phyloP scores from a whole-genome alignment of 2,888 invertebrate genomes.

The Aricia artaxerxes region DNA sequence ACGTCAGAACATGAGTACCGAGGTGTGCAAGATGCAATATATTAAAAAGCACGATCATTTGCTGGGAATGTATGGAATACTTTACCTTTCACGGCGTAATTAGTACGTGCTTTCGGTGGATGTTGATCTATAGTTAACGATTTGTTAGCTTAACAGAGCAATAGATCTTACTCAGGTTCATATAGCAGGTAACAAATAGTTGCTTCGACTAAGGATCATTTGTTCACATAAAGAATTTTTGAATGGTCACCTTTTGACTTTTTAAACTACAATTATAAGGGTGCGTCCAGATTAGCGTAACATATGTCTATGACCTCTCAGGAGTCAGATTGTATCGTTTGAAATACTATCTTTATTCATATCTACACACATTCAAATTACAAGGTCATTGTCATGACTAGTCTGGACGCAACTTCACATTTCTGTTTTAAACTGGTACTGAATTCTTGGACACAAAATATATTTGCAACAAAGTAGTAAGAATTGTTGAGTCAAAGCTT shows the following conservation, averaged over 20 bases:
- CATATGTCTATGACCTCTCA: background rate
- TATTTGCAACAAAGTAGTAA: background rate
- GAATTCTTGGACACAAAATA: background rate
- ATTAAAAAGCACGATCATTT: slow-evolving; percentile 14
- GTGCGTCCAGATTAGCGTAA: background rate
- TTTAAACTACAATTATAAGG: background rate
- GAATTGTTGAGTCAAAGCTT: background rate
- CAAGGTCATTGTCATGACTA: background rate
- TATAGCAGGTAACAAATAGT: background rate
- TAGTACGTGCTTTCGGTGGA: background rate
- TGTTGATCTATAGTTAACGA: slow-evolving; percentile 9
- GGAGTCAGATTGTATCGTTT: background rate
- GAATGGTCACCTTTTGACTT: background rate
- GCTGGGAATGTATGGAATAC: background rate
- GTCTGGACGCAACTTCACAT: background rate
- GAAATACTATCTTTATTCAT: background rate
- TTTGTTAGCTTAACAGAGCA: background rate
- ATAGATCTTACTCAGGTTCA: slow-evolving; percentile 6
- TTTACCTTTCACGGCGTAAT: slow-evolving; percentile 4
- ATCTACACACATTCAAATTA: background rate
- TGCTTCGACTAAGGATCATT: background rate
- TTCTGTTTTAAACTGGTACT: background rate
- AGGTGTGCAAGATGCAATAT: slow-evolving; percentile 14
- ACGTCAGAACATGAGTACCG: slow-evolving; percentile 3
- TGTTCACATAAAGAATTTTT: background rate